These are phyloP conservation scores for Eristalinus aeneus DNA, from an alignment of 2,888 invertebrate species.

Conservation along the genomic window DNA sequence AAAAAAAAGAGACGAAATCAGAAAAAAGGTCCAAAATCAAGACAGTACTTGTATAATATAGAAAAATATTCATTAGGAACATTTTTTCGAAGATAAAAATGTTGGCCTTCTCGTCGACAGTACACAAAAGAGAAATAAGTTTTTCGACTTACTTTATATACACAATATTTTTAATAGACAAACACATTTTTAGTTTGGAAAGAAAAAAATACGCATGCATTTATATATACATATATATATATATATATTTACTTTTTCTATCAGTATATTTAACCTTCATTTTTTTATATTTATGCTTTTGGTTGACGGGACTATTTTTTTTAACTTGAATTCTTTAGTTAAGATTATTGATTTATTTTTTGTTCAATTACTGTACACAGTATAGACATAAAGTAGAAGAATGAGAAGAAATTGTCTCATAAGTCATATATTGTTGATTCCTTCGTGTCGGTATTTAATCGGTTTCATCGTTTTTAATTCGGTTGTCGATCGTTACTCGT, in stretches of 20 bases:
- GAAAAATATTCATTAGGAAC: slow-evolving; percentile 24
- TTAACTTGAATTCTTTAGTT: slow-evolving; percentile 71
- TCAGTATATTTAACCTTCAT: slow-evolving; percentile 73
- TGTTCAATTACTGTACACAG: slow-evolving; percentile 44
- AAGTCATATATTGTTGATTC: background rate
- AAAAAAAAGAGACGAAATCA: background rate
- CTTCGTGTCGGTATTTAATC: background rate
- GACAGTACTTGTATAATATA: slow-evolving; percentile 42
- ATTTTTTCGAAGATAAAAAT: slow-evolving; percentile 58
- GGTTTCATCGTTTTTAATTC: slow-evolving; percentile 1
- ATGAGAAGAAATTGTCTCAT: background rate
- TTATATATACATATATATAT: slow-evolving; percentile 58
- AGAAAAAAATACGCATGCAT: slow-evolving; percentile 67
- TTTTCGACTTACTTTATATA: slow-evolving; percentile 43
- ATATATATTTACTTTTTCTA: slow-evolving; percentile 52
- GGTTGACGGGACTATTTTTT: slow-evolving; percentile 81
- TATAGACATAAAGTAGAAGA: slow-evolving; percentile 35
- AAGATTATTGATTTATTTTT: slow-evolving; percentile 73
- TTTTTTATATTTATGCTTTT: slow-evolving; percentile 76
- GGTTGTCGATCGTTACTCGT: slow-evolving; percentile 42
- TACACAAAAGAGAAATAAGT: slow-evolving; percentile 32
- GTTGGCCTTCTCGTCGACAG: slow-evolving; percentile 72
- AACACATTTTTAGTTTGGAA: slow-evolving; percentile 56
- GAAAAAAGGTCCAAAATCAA: slow-evolving; percentile 25
- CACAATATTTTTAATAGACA: slow-evolving; percentile 63